Evolutionary conservation across 2,797 vertebrate species (phyloP), one percentile per base, ranked within the genome.

Genomic region (Ceryle rudis): DNA sequence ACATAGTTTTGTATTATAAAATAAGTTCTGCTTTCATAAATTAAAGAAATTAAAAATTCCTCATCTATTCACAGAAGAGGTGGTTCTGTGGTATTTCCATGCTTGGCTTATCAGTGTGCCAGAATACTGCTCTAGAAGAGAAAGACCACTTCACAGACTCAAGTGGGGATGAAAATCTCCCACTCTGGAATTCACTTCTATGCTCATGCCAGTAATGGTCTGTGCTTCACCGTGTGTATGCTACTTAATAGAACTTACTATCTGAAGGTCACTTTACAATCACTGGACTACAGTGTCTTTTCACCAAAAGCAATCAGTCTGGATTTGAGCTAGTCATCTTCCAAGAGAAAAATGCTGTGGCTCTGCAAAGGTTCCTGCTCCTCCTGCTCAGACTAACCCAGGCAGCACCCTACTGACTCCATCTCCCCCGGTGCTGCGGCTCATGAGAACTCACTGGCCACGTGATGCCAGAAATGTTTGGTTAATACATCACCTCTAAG

Each of bases 231-330:
- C 62, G 42, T 3, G 6, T 31, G 35, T 81, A 14, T 42, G 52
- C n/a, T 79, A 15, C 39, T 79, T 65, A 93, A 93, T 19, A 70
- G 6, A 54, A 72, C 37, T 84, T 5, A 0, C 10, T 77, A 19
- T 57, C 55, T 23, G 71, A 85, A 71, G 67, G 33, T 35, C 60
- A 58, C 21, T 77, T 85, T 31, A 61, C 19, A 67, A 29, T 39
- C 26, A 61, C 2, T 64, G 28, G 33, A 26, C 66, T 73, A 29
- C 31, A 64, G 35, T 47, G 21, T 80, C 64, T 52, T 57, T 67
- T 65, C 60, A 77, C 57, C 66, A 61, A 72, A 88, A 81, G 35
- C 25, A 86, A 81, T 84, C 81, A 81, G 55, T 73, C 81, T 75
- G 72, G 41, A 28, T 91, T 86, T 86, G 22, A 95, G 39, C 23